phyloP scores from a whole-genome alignment of 1,140 invertebrate genomes.

The Caenorhabditis remanei region DNA sequence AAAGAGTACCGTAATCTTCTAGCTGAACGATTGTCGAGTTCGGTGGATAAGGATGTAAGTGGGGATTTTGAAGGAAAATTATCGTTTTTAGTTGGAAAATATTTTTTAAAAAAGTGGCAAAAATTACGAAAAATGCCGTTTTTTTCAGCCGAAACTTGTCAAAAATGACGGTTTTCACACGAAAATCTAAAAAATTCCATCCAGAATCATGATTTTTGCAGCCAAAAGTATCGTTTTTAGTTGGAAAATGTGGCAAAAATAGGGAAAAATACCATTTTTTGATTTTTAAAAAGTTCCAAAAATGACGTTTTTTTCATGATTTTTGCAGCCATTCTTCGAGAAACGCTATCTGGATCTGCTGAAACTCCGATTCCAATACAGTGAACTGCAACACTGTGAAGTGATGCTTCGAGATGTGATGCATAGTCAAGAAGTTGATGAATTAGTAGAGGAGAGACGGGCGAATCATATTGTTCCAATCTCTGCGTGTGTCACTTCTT shows the following conservation, averaged over 20 bases:
- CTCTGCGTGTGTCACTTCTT: conserved; percentile 90
- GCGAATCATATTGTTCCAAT: conserved; percentile 82
- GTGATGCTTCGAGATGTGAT: conserved; percentile 97
- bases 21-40: conserved; percentile 90
- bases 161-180: too few species aligned
- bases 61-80: background rate
- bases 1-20: conserved; percentile 95
- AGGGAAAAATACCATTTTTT: too few species aligned
- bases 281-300: too few species aligned
- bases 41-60: conserved; percentile 86
- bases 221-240: too few species aligned
- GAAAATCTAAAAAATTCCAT: too few species aligned
- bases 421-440: conserved; percentile 81
- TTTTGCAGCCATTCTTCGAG: conserved; percentile 84
- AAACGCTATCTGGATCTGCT: conserved; percentile 93
- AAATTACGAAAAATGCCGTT: too few species aligned
- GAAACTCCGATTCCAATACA: conserved; percentile 93
- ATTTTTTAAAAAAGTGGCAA: background rate
- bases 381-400: conserved; percentile 95
- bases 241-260: too few species aligned
- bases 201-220: too few species aligned
- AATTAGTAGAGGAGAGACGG: conserved; percentile 49
- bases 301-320: too few species aligned
- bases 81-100: background rate
- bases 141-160: too few species aligned